phyloP scores from a whole-genome alignment of 2,113 vertebrate genomes.

The Eclectus roratus region DNA sequence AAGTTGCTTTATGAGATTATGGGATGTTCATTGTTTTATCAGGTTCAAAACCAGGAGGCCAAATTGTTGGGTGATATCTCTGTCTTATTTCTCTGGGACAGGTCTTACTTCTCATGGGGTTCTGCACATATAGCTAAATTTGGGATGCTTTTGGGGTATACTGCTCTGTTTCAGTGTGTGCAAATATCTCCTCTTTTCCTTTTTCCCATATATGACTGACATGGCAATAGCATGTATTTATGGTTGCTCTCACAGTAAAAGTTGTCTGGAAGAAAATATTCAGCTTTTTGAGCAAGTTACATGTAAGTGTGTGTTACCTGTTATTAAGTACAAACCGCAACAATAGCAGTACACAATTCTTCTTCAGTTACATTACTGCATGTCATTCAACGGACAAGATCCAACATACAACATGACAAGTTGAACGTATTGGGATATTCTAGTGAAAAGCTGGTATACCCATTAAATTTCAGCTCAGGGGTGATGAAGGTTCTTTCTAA shows the following conservation, averaged over 20 bases:
- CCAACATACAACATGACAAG: neutral
- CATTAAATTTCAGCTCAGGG: neutral
- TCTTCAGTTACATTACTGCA: neutral
- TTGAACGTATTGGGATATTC: neutral
- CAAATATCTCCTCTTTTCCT: neutral
- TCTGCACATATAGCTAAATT: neutral
- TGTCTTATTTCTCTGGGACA: neutral
- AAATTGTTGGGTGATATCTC: neutral
- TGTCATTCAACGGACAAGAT: neutral
- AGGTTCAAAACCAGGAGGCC: neutral
- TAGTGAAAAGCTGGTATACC: neutral
- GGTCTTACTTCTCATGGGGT: neutral
- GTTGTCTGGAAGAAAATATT: neutral
- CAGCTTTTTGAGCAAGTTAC: neutral
- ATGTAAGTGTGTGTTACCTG: neutral
- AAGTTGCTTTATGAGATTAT: neutral
- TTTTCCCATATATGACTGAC: neutral
- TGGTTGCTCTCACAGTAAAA: neutral
- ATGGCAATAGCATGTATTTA: neutral
- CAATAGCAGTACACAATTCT: neutral
- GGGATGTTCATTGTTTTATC: neutral
- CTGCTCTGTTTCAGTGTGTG: neutral
- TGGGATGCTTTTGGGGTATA: neutral
- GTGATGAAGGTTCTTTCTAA: neutral
- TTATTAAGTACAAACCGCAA: neutral